Evolutionary conservation across 2,797 vertebrate species (phyloP), one percentile per base, ranked within the genome.

Genomic region (Trichosurus vulpecula): DNA sequence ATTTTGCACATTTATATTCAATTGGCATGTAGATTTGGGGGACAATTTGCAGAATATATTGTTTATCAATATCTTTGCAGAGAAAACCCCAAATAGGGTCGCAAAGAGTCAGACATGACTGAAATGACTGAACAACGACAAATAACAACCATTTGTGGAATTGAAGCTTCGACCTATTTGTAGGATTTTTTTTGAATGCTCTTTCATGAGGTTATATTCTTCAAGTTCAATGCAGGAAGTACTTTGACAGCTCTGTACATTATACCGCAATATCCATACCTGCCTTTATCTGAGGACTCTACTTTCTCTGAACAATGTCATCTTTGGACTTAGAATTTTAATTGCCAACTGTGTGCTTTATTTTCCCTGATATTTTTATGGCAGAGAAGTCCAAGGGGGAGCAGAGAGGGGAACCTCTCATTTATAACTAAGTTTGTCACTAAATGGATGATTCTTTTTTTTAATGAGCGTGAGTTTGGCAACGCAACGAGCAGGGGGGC

Each of bases 361-460:
- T 47, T 91, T 91, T 92, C 66, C 35, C 11, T 47, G 2, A 22
- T 58, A 94, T 14, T 54, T 81, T 81, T 81, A 81, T 47, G 41
- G 41, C 74, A 47, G 41, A 81, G n/a, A 81, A 81, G 22, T 47
- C 41, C 41, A 81, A 81, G 41, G 0, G 16, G 91, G 25, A 52
- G 47, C 16, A 53, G n/a, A 22, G 90, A 95, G 92, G 10, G 91
- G 30, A 91, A 57, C 52, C 27, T 29, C 91, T 95, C 52, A 90
- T 90, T 95, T 92, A 93, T 31, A 41, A 53, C 54, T 96, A 16
- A 95, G 27, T 53, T 90, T 93, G 91, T 91, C 92, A 93, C 56
- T 74, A 93, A 94, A 93, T n/a, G 56, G 91, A 90, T 90, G 92
- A 90, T 90, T 95, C 54, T 94, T 95, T 96, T 96, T 97, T 81